Percentiles rank a stretch among this genome's conserved stretches.
Evolutionary conservation across 2,888 invertebrate species (phyloP).

Genomic region (Platypus cylindrus): DNA sequence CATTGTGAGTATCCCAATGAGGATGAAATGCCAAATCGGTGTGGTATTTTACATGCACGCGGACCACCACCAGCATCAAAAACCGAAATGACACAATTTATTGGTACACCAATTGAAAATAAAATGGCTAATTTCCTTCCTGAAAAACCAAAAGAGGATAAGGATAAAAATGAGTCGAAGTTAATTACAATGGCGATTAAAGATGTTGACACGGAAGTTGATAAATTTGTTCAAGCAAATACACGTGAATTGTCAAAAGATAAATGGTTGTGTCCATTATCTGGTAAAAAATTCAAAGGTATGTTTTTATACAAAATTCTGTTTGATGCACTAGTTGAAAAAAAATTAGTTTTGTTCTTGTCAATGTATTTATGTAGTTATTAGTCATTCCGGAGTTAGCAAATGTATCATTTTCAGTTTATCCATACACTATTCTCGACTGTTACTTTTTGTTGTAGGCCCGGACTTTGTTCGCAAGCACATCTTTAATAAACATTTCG

Average conservation of each 20-base stretch:
- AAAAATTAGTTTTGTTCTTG: neutral
- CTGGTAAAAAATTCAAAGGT: slow-evolving; percentile 95
- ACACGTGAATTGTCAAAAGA: slow-evolving; percentile 95
- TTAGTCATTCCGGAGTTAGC: neutral
- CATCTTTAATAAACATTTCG: slow-evolving; percentile 92
- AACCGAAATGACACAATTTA: slow-evolving; percentile 57
- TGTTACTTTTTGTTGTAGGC: slow-evolving; percentile 34
- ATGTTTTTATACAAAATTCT: neutral
- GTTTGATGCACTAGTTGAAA: neutral
- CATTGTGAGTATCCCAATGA: slow-evolving; percentile 98
- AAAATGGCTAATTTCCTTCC: slow-evolving; percentile 85
- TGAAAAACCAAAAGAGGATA: slow-evolving; percentile 59
- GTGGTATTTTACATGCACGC: slow-evolving; percentile 95
- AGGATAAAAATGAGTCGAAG: slow-evolving; percentile 42
- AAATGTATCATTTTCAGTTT: neutral
- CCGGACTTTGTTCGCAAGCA: slow-evolving; percentile 98
- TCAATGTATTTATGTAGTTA: too few species aligned
- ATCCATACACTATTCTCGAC: neutral
- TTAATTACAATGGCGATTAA: slow-evolving; percentile 31
- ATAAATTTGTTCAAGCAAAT: slow-evolving; percentile 90
- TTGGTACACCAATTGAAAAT: slow-evolving; percentile 72
- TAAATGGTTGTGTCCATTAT: slow-evolving; percentile 97
- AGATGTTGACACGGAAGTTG: slow-evolving; percentile 61
- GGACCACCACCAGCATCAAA: slow-evolving; percentile 78
- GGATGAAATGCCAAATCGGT: slow-evolving; percentile 99